Evolutionary conservation across 1,140 invertebrate species (phyloP).

Genomic region (Periplaneta americana): DNA sequence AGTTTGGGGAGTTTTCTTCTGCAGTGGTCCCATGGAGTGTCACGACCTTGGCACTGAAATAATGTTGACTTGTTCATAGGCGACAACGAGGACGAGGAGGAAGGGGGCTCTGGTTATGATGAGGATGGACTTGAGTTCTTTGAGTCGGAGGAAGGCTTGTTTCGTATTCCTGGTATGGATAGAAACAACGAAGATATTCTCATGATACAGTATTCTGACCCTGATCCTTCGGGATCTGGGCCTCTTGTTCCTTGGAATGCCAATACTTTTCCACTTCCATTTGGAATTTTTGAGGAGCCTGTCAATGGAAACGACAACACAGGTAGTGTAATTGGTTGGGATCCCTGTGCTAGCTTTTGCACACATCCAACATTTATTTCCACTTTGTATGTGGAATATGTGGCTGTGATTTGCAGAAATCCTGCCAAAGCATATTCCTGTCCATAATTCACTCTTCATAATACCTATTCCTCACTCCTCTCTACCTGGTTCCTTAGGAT

Average conservation of each 20-base stretch:
- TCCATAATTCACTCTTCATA: too few relatives aligned
- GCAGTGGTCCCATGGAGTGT: neutral
- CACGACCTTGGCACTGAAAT: too few relatives aligned
- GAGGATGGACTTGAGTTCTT: constrained; percentile 44
- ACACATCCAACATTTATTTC: neutral
- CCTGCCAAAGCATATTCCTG: neutral
- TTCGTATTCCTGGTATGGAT: constrained; percentile 45
- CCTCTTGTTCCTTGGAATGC: constrained; percentile 47
- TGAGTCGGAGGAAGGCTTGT: constrained; percentile 41
- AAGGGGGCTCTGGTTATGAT: constrained; percentile 54
- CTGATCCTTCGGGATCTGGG: constrained; percentile 38
- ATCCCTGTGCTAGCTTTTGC: neutral
- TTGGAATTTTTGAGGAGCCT: constrained; percentile 50
- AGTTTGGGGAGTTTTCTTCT: too few relatives aligned
- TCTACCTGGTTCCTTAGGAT: too few relatives aligned
- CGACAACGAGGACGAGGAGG: constrained; percentile 50
- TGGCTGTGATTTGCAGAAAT: neutral
- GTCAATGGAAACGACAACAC: constrained; percentile 42
- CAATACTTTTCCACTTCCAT: constrained; percentile 48
- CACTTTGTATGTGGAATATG: neutral
- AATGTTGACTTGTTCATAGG: constrained; percentile 24
- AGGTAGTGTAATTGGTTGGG: constrained; percentile 16
- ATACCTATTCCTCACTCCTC: too few relatives aligned
- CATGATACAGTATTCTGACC: constrained; percentile 54
- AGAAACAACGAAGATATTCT: constrained; percentile 52